Evolutionary conservation across 2,888 invertebrate genomes (phyloP).

Genomic region (Mactromeris polynyma): DNA sequence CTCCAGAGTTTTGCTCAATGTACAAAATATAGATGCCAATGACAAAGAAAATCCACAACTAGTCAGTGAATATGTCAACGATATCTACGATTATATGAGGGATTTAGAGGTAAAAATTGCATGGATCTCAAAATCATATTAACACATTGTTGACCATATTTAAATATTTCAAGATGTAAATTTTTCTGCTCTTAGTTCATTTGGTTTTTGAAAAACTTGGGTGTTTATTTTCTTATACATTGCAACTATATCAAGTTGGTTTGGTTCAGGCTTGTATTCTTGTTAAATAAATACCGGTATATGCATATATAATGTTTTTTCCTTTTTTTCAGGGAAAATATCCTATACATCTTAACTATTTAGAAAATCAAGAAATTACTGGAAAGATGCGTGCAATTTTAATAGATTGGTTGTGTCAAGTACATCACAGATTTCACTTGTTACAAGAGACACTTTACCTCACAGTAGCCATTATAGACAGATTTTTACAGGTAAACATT

Average conservation of each 20-base stretch:
- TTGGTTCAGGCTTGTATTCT: too few relatives aligned
- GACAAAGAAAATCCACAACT: constrained; percentile 93
- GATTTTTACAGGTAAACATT: constrained; percentile 92
- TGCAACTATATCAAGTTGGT: not conserved
- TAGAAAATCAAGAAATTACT: constrained; percentile 91
- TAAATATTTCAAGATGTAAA: too few relatives aligned
- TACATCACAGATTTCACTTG: constrained; percentile 94
- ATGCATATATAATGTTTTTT: not conserved
- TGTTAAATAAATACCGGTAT: too few relatives aligned
- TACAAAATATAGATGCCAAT: constrained; percentile 90
- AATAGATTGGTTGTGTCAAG: constrained; percentile 97
- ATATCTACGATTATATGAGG: constrained; percentile 95
- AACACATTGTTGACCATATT: too few relatives aligned
- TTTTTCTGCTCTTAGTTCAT: too few relatives aligned
- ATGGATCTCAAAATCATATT: too few relatives aligned
- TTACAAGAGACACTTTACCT: constrained; percentile 96
- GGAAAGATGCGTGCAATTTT: constrained; percentile 95
- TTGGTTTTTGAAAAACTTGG: too few relatives aligned
- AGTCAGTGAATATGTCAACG: constrained; percentile 94
- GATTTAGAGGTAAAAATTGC: constrained; percentile 91
- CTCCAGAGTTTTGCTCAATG: constrained; percentile 76
- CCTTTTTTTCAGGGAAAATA: constrained; percentile 88
- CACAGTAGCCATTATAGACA: constrained; percentile 95
- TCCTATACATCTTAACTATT: constrained; percentile 90
- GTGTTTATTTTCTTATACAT: too few relatives aligned